These are phyloP conservation scores for Phragmatobia fuliginosa DNA, from an alignment of 2,888 invertebrate species.

Conservation along the genomic window DNA sequence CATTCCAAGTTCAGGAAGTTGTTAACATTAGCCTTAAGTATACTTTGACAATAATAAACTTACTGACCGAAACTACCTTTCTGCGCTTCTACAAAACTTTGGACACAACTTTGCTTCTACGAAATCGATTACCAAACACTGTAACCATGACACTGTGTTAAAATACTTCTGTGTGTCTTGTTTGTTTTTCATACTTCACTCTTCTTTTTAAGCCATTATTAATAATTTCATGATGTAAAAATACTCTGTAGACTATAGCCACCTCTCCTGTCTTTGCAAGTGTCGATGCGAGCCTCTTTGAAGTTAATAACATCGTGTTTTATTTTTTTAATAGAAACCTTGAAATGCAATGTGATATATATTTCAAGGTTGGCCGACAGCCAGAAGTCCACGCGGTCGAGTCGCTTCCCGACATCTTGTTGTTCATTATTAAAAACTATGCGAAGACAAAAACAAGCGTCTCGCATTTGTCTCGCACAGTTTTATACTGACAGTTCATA, in stretches of 20 bases:
- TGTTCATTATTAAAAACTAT: conserved; percentile 57
- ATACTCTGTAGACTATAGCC: neutral
- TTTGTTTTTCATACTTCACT: neutral
- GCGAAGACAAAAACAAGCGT: conserved; percentile 57
- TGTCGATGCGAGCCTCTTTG: conserved; percentile 1
- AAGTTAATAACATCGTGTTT: conserved; percentile 14
- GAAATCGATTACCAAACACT: conserved; percentile 10
- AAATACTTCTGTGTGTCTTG: conserved; percentile 3
- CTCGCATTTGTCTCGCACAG: conserved; percentile 60
- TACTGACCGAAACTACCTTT: conserved; percentile 18
- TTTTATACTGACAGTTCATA: conserved; percentile 37
- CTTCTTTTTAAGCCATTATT: neutral
- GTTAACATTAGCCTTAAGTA: conserved; percentile 16
- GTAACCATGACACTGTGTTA: conserved; percentile 1
- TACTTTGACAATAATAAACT: conserved; percentile 16
- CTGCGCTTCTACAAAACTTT: conserved; percentile 14
- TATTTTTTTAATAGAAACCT: conserved; percentile 41
- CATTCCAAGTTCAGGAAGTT: conserved; percentile 23
- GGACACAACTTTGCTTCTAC: conserved; percentile 25
- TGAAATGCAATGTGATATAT: conserved; percentile 47
- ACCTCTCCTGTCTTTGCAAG: neutral
- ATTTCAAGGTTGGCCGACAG: conserved; percentile 57
- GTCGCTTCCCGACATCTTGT: conserved; percentile 52
- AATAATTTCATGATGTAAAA: neutral
- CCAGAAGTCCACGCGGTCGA: conserved; percentile 58